Evolutionary conservation across 64 coral and sea anemone species (phyloP).

Genomic region (Dendronephthya gigantea): DNA sequence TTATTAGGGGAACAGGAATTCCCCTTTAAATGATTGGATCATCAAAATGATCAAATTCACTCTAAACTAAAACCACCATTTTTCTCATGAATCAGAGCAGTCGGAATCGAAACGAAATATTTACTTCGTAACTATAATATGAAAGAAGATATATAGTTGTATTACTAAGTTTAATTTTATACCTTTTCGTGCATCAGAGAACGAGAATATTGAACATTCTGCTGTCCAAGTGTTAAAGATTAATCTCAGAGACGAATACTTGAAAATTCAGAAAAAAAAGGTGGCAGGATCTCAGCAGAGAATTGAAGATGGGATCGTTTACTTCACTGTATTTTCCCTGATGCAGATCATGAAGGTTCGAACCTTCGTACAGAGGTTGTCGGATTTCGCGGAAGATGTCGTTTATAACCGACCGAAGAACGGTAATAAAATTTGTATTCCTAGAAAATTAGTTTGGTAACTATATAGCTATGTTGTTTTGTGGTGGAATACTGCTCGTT

Average conservation of each 20-base stretch:
- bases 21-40: too few relatives aligned
- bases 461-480: background rate
- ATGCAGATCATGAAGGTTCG: background rate
- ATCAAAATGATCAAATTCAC: too few relatives aligned
- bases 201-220: background rate
- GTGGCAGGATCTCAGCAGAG: background rate
- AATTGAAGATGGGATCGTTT: background rate
- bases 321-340: background rate
- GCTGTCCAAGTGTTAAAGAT: background rate
- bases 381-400: background rate
- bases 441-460: background rate
- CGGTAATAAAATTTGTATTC: background rate
- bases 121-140: too few relatives aligned
- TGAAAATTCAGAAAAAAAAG: slow-evolving; percentile 1
- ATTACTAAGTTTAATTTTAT: too few relatives aligned
- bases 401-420: background rate
- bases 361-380: background rate
- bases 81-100: too few relatives aligned
- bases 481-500: too few relatives aligned
- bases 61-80: too few relatives aligned
- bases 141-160: too few relatives aligned
- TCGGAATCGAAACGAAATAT: too few relatives aligned
- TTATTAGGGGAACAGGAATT: too few relatives aligned
- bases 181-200: too few relatives aligned
- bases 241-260: background rate